Evolutionary conservation across 2,797 vertebrate species (phyloP).

Genomic region (Chloroceryle inda): DNA sequence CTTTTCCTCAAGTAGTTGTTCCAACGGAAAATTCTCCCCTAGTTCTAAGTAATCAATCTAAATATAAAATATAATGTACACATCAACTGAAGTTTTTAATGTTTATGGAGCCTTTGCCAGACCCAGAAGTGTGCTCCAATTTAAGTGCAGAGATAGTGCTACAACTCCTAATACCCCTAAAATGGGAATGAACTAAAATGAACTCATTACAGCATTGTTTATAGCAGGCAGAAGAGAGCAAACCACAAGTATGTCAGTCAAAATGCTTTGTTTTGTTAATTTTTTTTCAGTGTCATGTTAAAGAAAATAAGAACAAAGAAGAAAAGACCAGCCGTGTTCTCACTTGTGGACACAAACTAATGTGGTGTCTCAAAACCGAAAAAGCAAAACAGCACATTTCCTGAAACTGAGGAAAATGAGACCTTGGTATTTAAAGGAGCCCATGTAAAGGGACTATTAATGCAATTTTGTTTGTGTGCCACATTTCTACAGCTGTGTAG

Average conservation of each 20-base stretch:
- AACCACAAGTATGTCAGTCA: background rate
- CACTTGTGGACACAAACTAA: background rate
- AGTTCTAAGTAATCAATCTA: background rate
- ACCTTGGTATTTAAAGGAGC: background rate
- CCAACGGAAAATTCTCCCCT: background rate
- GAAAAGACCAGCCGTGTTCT: background rate
- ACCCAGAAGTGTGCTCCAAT: background rate
- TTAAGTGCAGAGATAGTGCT: background rate
- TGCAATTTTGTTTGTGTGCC: background rate
- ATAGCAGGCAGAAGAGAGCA: background rate
- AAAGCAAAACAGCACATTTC: background rate
- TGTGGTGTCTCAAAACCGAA: background rate
- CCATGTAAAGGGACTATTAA: background rate
- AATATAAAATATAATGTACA: background rate
- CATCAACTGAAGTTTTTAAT: background rate
- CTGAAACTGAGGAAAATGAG: background rate
- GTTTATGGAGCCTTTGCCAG: background rate
- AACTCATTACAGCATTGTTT: constrained; percentile 3
- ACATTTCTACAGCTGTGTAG: background rate
- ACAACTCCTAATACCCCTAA: background rate
- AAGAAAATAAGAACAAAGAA: background rate
- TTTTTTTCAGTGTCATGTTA: background rate
- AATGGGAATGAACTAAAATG: constrained; percentile 27
- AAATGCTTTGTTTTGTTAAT: background rate
- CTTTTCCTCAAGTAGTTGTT: background rate